Evolutionary conservation across 2,797 vertebrate species (phyloP).

Genomic region (Phrynocephalus guinanensis): DNA sequence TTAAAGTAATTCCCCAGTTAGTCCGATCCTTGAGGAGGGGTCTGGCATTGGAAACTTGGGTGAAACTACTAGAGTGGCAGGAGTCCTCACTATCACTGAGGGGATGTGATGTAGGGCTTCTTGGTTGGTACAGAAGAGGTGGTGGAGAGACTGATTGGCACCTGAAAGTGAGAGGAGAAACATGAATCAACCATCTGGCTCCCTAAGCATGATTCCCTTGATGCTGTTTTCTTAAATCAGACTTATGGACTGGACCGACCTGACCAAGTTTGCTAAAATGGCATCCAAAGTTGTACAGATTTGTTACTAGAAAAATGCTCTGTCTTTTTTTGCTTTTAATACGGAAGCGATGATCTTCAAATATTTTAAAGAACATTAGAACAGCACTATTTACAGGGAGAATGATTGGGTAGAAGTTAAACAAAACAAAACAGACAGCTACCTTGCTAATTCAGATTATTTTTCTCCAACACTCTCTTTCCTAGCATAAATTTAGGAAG

Average conservation of each 20-base stretch:
- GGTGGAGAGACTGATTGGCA: slow-evolving; percentile 91
- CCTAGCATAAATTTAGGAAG: too few species aligned
- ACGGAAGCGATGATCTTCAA: not conserved
- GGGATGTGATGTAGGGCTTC: slow-evolving; percentile 81
- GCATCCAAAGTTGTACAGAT: not conserved
- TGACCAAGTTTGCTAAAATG: not conserved
- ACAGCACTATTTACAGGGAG: not conserved
- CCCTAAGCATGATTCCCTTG: slow-evolving; percentile 13
- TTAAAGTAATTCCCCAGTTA: slow-evolving; percentile 74
- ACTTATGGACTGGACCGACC: not conserved
- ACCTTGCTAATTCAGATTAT: too few species aligned
- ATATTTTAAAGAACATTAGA: not conserved
- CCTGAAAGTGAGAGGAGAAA: slow-evolving; percentile 80
- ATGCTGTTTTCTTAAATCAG: not conserved
- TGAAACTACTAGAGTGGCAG: slow-evolving; percentile 79
- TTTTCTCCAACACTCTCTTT: too few species aligned
- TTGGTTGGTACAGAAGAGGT: slow-evolving; percentile 82
- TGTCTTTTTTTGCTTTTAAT: not conserved
- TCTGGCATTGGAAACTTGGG: slow-evolving; percentile 80
- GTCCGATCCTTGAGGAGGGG: slow-evolving; percentile 84
- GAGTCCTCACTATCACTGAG: slow-evolving; percentile 87
- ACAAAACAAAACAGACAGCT: too few species aligned
- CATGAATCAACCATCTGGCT: slow-evolving; percentile 58
- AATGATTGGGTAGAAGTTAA: too few species aligned
- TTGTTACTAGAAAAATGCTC: not conserved